Base-by-base conservation (phyloP, 2,113 vertebrate species). In the Galbula dea region DNA sequence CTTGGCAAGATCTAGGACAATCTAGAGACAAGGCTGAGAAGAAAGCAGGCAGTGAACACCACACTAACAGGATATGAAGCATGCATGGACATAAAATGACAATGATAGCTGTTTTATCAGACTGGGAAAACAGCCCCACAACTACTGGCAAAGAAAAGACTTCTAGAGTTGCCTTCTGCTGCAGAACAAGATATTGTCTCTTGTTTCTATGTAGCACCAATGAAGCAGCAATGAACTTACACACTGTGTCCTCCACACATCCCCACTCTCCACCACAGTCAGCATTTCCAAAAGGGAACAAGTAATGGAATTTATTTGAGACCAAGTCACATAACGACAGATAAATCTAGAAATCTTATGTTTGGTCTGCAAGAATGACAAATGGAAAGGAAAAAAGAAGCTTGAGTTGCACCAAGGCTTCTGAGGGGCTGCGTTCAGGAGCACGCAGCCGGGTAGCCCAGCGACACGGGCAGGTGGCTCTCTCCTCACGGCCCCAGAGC, bases 341-440 rank as follows among this genome's bases (percentile, higher is more conserved):
- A 43, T 27, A 34, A n/a, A 59, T 46, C 58, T 61, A 19, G 49
- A 10, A 76, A 15, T 19, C 52, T 66, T 8, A 15, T 1, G 1
- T 46, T 58, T 1, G 1, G 13, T 43, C 51, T 4, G 9, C 43
- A 8, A 74, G 32, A 77, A 69, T 45, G 30, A 24, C 23, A 34
- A 58, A 17, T 39, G 48, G 19, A 69, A 86, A 62, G 19, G 15
- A 7, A 34, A 75, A 68, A 76, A 18, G 3, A 29, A 57, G 19
- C 11, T 54, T 49, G 26, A 67, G 21, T 16, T 83, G 23, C 49
- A 59, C 2, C 0, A 63, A 66, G 20, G 14, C 37, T 72, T 75
- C 9, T 3, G 36, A 32, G 0, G 1, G 62, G 15, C 36, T 51
- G 15, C 0, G 0, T 49, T 49, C 19, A 36, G 67, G 41, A 61